Base-by-base conservation (phyloP, 2,888 invertebrate species). In the Neoaliturus tenellus region DNA sequence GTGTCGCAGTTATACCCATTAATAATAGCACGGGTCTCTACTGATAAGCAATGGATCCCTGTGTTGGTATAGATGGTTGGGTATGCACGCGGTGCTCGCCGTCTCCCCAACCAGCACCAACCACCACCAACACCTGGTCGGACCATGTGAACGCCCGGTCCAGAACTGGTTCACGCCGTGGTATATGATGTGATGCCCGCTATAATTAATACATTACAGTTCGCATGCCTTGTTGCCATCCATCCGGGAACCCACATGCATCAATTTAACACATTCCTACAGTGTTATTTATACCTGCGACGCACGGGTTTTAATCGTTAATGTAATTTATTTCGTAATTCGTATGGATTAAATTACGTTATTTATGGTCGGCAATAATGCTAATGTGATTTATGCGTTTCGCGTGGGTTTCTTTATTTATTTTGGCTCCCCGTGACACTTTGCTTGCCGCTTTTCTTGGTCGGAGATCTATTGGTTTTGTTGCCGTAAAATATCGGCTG, bases 281-380 rank as follows among this genome's bases (percentile, higher is more conserved):
- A 6, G 28, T n/a, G 41, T 75, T 44, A 75, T 75, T 75, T 75
- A 75, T 48, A 48, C 41, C 17, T 25, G n/a, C 3, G 48, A 75
- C 41, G 75, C 75, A 75, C 75, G 75, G 41, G 25, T 75, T 41
- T 75, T 75, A 75, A 75, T 75, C 75, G 75, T 71, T 71, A 71
- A 39, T 39, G 71, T 71, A 39, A 71, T 71, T 75, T 75, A 75
- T 75, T 44, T 75, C 39, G 75, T 75, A 75, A 75, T 75, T 44
- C 75, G 75, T 75, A 44, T 28, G 75, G 75, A 75, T 75, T 75
- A 75, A 75, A 75, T 48, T 75, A 39, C 44, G 75, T 75, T 75
- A 75, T 75, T 75, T 75, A 75, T 75, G 41, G 28, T 35, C 75
- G 75, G 75, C 75, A 48, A 41, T 75, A 75, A 44, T 44, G 39